Evolutionary conservation across 2,113 vertebrate species (phyloP).

Genomic region (Strix uralensis): DNA sequence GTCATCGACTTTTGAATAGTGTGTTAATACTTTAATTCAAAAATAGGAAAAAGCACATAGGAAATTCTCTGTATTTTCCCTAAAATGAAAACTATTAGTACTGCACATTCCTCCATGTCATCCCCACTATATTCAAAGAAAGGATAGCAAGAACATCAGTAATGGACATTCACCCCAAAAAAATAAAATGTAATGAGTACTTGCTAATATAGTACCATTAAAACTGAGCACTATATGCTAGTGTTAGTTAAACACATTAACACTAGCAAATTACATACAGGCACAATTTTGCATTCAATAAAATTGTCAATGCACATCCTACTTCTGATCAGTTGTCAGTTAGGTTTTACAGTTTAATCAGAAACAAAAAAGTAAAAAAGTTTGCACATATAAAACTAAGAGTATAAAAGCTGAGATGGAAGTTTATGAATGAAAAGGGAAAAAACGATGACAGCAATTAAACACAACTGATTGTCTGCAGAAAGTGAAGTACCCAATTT

Average conservation of each 20-base stretch:
- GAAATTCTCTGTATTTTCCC: constrained; percentile 1
- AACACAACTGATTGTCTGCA: constrained; percentile 39
- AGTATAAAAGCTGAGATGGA: constrained; percentile 26
- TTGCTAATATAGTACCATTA: constrained; percentile 4
- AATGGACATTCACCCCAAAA: background rate
- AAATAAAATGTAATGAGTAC: background rate
- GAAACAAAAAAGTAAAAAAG: constrained; percentile 7
- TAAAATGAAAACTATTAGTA: constrained; percentile 23
- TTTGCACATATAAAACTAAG: background rate
- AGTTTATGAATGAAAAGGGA: constrained; percentile 4
- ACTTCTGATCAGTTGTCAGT: background rate
- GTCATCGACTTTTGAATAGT: background rate
- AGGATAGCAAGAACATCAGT: background rate
- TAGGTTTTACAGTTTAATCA: constrained; percentile 14
- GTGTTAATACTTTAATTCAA: background rate
- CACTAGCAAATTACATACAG: constrained; percentile 27
- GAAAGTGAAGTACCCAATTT: constrained; percentile 45
- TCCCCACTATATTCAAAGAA: constrained; percentile 2
- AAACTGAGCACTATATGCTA: constrained; percentile 15
- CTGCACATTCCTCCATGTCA: constrained; percentile 10
- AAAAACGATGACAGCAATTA: background rate
- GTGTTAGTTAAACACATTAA: background rate
- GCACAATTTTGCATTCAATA: background rate
- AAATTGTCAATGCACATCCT: constrained; percentile 35
- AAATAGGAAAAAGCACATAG: background rate